Base-by-base conservation (phyloP, 2,113 vertebrate species). In the Fregata magnificens region DNA sequence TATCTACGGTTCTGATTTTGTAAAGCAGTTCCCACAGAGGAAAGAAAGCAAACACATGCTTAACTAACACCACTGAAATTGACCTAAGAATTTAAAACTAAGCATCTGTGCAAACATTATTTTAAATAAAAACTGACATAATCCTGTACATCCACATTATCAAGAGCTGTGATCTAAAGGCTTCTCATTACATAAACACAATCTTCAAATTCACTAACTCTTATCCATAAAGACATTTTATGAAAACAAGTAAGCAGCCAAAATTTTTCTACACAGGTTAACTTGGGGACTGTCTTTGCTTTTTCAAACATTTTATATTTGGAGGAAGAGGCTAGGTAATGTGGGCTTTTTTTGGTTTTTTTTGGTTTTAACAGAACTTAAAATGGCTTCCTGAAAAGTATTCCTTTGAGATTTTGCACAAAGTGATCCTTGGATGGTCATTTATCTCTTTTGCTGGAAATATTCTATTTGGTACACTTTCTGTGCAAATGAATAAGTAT, bases 331-430 rank as follows among this genome's bases (percentile, higher is more conserved):
- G 21, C 7, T 7, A 36, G 7, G 5, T 34, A 38, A 65, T 3
- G 5, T 28, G 15, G 3, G 2, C 3, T 14, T 26, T 42, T 59
- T 40, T 55, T 44, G 16, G 1, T 74, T 49, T 11, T 8, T 1
- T 69, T 44, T 13, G 6, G 19, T 89, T 82, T 87, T 44, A 40
- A 44, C 34, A 25, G 21, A 80, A 86, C 9, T 70, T 77, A 44
- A 77, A 77, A 66, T 21, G 52, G 5, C 31, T 83, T 80, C 42
- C 77, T 65, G 50, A 40, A 62, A 91, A 77, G 13, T 12, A 69
- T 65, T 42, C 17, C n/a, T 44, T 26, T 69, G 62, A 56, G 49
- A 83, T 73, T 73, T 59, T 80, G 24, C 40, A 53, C n/a, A 70
- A 63, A 67, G 31, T 0, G 4, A 81, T 83, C 31, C 36, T 65